phyloP scores from a whole-genome alignment of 2,888 invertebrate genomes.

The Rhagium mordax region DNA sequence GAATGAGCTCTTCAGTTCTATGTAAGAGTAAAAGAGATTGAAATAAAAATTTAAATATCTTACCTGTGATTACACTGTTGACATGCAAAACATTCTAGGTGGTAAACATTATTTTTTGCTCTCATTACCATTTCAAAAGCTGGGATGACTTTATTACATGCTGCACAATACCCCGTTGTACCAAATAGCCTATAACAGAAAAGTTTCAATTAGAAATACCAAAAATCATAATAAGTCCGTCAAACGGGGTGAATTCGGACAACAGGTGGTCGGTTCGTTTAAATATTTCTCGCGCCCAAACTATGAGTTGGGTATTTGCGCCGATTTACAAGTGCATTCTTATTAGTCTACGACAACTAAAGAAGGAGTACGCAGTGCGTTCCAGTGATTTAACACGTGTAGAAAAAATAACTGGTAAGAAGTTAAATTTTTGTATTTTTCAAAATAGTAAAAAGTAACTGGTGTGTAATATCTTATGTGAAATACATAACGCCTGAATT shows the following conservation, averaged over 20 bases:
- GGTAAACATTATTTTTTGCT: conserved; percentile 93
- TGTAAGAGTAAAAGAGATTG: too few species aligned
- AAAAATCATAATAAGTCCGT: too few species aligned
- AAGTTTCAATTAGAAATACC: background rate
- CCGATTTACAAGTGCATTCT: background rate
- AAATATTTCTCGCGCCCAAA: background rate
- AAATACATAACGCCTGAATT: too few species aligned
- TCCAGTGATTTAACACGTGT: too few species aligned
- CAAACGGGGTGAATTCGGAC: background rate
- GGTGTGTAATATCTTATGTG: too few species aligned
- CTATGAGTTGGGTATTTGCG: background rate
- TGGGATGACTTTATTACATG: conserved; percentile 93
- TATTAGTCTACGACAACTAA: too few species aligned
- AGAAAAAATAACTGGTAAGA: too few species aligned
- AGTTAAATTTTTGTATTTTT: too few species aligned
- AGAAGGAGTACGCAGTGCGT: too few species aligned
- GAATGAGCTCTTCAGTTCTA: too few species aligned
- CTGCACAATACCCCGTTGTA: conserved; percentile 91
- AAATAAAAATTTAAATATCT: too few species aligned
- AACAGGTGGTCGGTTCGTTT: background rate
- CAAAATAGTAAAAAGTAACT: too few species aligned
- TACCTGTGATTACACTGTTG: conserved; percentile 96
- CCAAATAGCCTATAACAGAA: conserved; percentile 85
- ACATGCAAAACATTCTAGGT: conserved; percentile 95
- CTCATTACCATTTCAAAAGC: conserved; percentile 98